Evolutionary conservation across 2,113 vertebrate genomes (phyloP).

Genomic region (Carassius carassius): DNA sequence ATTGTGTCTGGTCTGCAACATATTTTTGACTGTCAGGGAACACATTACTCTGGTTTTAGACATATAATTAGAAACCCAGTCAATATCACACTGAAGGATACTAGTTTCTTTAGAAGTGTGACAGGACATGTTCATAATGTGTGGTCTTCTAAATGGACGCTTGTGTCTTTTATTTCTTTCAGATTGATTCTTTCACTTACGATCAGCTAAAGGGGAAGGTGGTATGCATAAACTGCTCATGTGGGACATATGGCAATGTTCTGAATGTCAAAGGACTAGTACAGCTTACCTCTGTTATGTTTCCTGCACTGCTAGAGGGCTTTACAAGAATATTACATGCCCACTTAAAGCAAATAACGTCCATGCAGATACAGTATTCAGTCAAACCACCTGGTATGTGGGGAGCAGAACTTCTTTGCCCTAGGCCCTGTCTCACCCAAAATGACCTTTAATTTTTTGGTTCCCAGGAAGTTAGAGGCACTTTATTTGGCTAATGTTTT

Average conservation of each 20-base stretch:
- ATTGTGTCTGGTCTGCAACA: background rate
- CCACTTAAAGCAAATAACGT: constrained; percentile 73
- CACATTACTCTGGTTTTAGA: background rate
- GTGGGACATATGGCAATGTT: constrained; percentile 53
- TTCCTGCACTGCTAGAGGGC: constrained; percentile 66
- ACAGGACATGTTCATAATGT: too few species aligned
- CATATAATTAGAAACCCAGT: background rate
- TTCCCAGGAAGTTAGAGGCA: constrained; percentile 41
- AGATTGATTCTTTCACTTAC: constrained; percentile 1
- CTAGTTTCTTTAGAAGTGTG: background rate
- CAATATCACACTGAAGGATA: background rate
- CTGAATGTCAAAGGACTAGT: constrained; percentile 40
- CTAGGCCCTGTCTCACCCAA: constrained; percentile 58
- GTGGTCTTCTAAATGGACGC: too few species aligned
- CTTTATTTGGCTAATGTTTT: constrained; percentile 68
- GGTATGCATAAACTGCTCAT: constrained; percentile 45
- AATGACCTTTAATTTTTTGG: constrained; percentile 63
- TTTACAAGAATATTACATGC: constrained; percentile 76
- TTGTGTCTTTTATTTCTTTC: background rate
- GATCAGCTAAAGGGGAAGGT: constrained; percentile 10
- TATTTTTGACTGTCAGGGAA: background rate
- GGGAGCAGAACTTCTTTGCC: constrained; percentile 55
- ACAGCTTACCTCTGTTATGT: constrained; percentile 52
- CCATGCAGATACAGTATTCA: constrained; percentile 68
- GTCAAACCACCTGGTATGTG: constrained; percentile 58